These are phyloP conservation scores for Ciconia maguari DNA, from an alignment of 2,113 vertebrate species.

Conservation along the genomic window DNA sequence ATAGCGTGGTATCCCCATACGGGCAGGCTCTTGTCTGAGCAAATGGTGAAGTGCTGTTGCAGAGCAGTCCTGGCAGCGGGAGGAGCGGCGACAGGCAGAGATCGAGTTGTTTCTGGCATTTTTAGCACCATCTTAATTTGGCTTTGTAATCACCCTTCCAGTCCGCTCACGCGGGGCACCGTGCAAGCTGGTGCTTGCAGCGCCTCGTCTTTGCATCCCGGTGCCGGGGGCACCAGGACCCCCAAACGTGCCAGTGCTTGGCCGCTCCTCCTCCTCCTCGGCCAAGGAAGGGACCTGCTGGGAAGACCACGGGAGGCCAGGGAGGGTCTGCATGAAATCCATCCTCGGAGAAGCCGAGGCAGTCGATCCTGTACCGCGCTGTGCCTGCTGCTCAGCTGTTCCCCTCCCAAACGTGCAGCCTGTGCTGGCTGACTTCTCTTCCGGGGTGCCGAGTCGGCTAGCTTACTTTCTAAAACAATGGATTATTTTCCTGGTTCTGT, in stretches of 20 bases:
- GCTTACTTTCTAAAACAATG: not conserved
- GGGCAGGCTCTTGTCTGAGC: not conserved
- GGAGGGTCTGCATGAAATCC: not conserved
- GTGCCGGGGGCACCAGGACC: not conserved
- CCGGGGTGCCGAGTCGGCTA: too few relatives aligned
- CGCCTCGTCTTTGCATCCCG: fast-evolving
- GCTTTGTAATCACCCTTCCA: too few relatives aligned
- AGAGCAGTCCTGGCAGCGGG: not conserved
- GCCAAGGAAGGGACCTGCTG: not conserved
- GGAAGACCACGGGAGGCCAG: not conserved
- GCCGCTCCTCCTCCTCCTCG: not conserved
- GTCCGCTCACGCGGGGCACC: fast-evolving
- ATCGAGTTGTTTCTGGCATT: not conserved
- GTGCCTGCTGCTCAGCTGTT: not conserved
- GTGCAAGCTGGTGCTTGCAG: too few relatives aligned
- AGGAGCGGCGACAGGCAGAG: not conserved
- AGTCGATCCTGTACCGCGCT: not conserved
- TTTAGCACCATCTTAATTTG: not conserved
- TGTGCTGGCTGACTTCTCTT: not conserved
- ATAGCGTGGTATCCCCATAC: fast-evolving
- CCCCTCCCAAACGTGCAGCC: not conserved
- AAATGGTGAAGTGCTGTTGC: not conserved
- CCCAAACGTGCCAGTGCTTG: not conserved
- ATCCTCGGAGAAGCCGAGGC: not conserved
- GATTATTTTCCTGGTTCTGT: not conserved